Evolutionary conservation across 2,888 invertebrate genomes (phyloP), one percentile per base, ranked within the genome.

Genomic region (Schrankia costaestrigalis): DNA sequence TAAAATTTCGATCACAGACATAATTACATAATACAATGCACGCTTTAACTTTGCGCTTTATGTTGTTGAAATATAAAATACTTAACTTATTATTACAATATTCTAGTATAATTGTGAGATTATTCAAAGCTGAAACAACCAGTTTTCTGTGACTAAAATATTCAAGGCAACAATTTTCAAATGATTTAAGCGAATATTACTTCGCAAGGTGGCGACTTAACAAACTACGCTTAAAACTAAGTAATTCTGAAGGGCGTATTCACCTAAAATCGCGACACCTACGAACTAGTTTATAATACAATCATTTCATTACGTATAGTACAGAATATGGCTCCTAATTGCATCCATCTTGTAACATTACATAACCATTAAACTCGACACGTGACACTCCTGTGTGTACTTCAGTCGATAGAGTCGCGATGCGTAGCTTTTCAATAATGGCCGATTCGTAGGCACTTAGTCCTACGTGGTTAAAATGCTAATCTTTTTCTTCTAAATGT

Each of bases 1-100:
- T 79, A 82, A 79, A 78, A 81, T 82, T 83, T 84, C 65, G 82
- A 86, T 86, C 86, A 86, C 86, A 86, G 85, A 84, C 79, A 85
- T 82, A 85, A 85, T 85, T 82, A 84, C 83, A 80, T 73, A 77
- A 73, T 75, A 80, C 75, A 69, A 76, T 74, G 69, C 67, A 76
- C 77, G 73, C 78, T 56, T 70, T 71, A 71, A 70, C 61, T 71
- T 72, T 74, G 78, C 83, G 78, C 75, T 59, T n/a, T 67, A 75
- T 74, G 70, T 72, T 73, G 66, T 76, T 75, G 70, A 76, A 78
- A 74, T 82, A 82, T 73, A 80, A 82, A 81, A 82, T 75, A 78
- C 78, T 79, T 77, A 80, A 78, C 72, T 80, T 81, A 81, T 73
- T 51, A 56, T 74, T 78, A 82, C 63, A 56, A 71, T 80, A 79